phyloP scores from a whole-genome alignment of 2,888 invertebrate genomes.

The Disparrhopalites patrizii region DNA sequence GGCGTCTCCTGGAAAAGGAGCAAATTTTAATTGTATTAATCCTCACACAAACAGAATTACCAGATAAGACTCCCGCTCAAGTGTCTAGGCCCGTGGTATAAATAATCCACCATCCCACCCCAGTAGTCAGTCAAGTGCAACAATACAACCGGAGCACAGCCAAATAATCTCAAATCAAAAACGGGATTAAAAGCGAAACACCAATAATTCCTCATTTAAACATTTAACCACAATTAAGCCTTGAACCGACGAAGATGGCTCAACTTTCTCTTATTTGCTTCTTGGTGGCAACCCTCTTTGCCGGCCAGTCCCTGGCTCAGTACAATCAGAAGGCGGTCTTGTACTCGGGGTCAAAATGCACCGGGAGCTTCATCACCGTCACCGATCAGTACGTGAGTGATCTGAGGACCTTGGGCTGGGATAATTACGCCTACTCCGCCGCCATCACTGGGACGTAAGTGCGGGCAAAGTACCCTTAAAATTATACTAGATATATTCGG shows the following conservation, averaged over 20 bases:
- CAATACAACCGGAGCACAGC: no score
- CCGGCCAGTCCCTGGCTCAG: background rate
- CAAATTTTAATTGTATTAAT: no score
- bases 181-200: no score
- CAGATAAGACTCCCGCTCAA: no score
- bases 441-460: conserved; percentile 28
- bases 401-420: background rate
- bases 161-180: no score
- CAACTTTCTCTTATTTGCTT: background rate
- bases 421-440: conserved; percentile 22
- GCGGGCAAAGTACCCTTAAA: background rate
- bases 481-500: background rate
- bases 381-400: conserved; percentile 8
- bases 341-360: background rate
- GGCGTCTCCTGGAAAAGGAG: no score
- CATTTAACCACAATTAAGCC: no score
- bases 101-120: no score
- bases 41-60: no score
- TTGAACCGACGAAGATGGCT: conserved; percentile 3
- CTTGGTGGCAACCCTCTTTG: background rate
- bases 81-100: no score
- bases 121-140: no score
- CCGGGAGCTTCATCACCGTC: background rate
- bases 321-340: background rate
- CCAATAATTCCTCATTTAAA: no score